Evolutionary conservation across 2,797 vertebrate genomes (phyloP), one percentile per base, ranked within the genome.

Genomic region (Pangasius krempfi): DNA sequence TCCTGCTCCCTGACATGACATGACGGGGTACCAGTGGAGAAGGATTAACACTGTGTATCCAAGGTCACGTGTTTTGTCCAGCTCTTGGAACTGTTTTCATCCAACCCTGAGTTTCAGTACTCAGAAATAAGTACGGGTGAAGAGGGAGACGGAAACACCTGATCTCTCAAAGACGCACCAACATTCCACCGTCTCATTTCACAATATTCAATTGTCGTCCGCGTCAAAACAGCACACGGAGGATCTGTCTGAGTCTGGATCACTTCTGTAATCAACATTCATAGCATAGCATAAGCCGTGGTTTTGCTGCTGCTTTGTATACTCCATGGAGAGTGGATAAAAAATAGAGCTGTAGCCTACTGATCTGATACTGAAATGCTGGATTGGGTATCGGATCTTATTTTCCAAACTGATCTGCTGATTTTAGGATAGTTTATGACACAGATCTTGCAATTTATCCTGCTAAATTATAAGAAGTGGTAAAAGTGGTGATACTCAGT

Each of bases 1-100:
- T 94, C 30, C 47, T 84, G 4, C 89, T 93, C 92, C 89, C 82
- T 85, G 85, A 87, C 86, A 66, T 85, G 85, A 87, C 86, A 66
- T 82, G 50, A 75, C n/a, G 78, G 78, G 56, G 25, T 85, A 86
- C 86, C 80, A 62, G 54, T 30, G 60, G 30, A 75, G 62, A 87
- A 64, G 84, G 62, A 58, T 37, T 52, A 83, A 89, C 52, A 1
- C 16, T 78, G 86, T 62, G 44, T 60, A 70, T 20, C 47, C 9
- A 60, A 40, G 79, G n/a, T 44, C 62, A 79, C 33, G 47, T 78
- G 60, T 86, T 78, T 54, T 76, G 56, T 73, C 30, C 33, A 86
- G 64, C 72, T 47, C 82, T 83, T 68, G 33, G 56, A 72, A 90
- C 64, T 27, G 33, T 22, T 54, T 83, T 60, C 40, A 58, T 56